These are phyloP conservation scores for Steromphala cineraria DNA, from an alignment of 2,888 invertebrate genomes.

Conservation along the genomic window DNA sequence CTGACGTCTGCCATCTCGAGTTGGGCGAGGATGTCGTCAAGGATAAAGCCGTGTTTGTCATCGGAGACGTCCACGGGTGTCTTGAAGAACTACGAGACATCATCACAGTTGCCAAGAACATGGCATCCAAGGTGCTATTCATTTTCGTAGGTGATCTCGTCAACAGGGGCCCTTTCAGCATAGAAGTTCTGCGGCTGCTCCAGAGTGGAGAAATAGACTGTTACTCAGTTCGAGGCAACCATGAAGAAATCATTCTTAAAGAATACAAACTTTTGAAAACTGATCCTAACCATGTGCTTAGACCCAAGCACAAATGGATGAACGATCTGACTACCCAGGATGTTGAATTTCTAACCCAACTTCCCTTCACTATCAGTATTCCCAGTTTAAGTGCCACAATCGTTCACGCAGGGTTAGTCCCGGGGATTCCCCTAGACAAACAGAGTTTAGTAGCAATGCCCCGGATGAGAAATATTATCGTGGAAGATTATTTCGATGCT, in stretches of 20 bases:
- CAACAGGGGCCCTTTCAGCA: conserved; percentile 71
- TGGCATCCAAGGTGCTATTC: conserved; percentile 46
- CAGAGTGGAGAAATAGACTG: conserved; percentile 29
- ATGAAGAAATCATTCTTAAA: conserved; percentile 66
- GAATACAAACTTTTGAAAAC: conserved; percentile 43
- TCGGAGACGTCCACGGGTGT: conserved; percentile 74
- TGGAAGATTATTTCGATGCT: conserved; percentile 28
- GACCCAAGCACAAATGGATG: conserved; percentile 65
- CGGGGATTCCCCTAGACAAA: conserved; percentile 58
- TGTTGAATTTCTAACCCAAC: conserved; percentile 55
- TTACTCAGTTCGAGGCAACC: conserved; percentile 68
- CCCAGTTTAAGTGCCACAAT: conserved; percentile 66
- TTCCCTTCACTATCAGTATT: conserved; percentile 73
- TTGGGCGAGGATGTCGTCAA: conserved; percentile 48
- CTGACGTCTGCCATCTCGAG: conserved; percentile 35
- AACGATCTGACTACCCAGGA: conserved; percentile 56
- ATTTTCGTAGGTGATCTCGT: conserved; percentile 71
- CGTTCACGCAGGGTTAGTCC: conserved; percentile 74
- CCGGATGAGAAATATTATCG: conserved; percentile 70
- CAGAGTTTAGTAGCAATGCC: conserved; percentile 66
- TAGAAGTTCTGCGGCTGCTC: conserved; percentile 60
- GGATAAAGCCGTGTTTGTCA: conserved; percentile 60
- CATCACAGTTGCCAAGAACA: conserved; percentile 42
- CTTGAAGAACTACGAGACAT: conserved; percentile 66
- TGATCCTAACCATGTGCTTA: conserved; percentile 36